Evolutionary conservation across 1,140 invertebrate species (phyloP), one percentile per base, ranked within the genome.

Genomic region (Zophobas morio): DNA sequence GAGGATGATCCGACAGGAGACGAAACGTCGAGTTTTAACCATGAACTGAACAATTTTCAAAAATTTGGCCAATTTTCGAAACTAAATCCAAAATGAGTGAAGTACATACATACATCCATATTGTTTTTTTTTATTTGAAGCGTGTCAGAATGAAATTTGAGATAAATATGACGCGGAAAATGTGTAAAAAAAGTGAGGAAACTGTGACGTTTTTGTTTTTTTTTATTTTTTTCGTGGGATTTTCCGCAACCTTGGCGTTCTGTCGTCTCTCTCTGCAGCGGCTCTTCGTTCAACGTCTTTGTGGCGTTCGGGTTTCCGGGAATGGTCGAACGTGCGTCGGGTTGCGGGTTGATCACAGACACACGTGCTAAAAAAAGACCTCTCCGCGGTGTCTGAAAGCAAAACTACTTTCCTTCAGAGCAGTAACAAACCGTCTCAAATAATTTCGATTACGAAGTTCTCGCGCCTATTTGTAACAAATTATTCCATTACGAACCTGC

Each of bases 401-500:
- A 8, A 66, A 66, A 66, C 60, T 66, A 8, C 6, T 66, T 66
- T 46, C 60, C 20, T 37, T 40, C 37, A 39, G 42, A 66, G 39
- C 60, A 42, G 20, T 6, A 20, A 42, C 20, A 37, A 42, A 66
- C n/a, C 1, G 37, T 66, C 57, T 63, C 57, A 35, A 57, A 35
- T 57, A 57, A 57, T 57, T 57, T 57, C 54, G 49, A 57, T 35
- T 34, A 5, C 1, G 60, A 66, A 66, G 37, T 66, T 66, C 60
- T 66, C 60, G 60, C 60, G 60, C 60, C 60, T 33, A 42, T 66
- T 66, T 42, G 39, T 66, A 20, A 20, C 60, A 66, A 66, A 66
- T 46, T 42, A 66, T 42, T 66, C 20, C 20, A 42, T 46, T 66
- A 40, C 60, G 60, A 40, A 42, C 60, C 60, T 66, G 60, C 3